phyloP scores from a whole-genome alignment of 1,140 invertebrate species.

The Drosophila eugracilis region DNA sequence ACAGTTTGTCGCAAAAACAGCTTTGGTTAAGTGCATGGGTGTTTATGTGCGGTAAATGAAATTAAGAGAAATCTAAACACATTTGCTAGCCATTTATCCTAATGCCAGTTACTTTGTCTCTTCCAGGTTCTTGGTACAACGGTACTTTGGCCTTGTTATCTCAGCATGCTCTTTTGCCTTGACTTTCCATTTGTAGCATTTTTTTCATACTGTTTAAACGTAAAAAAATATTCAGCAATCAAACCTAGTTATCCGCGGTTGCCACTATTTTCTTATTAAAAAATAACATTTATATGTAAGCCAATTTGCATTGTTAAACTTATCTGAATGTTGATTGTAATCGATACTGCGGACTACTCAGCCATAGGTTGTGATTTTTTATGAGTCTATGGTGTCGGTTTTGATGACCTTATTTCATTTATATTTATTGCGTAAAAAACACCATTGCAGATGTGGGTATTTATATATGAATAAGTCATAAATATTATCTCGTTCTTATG shows the following conservation, averaged over 20 bases:
- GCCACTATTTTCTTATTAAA: no score
- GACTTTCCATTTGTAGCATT: no score
- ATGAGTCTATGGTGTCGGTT: not conserved
- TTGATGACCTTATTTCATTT: not conserved
- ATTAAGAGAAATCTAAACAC: slow-evolving; percentile 51
- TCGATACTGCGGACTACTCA: not conserved
- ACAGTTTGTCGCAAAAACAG: slow-evolving; percentile 39
- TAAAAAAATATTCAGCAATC: no score
- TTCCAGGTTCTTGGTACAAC: not conserved
- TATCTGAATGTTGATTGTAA: not conserved
- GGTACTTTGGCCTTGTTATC: not conserved
- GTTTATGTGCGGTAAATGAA: slow-evolving; percentile 29
- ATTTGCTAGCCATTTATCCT: slow-evolving; percentile 37
- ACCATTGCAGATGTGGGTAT: not conserved
- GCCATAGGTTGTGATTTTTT: not conserved
- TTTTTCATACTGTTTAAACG: no score
- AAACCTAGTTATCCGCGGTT: no score
- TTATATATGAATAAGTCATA: not conserved
- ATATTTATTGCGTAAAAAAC: not conserved
- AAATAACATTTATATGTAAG: not conserved
- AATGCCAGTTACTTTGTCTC: slow-evolving; percentile 13
- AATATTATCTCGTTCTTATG: not conserved
- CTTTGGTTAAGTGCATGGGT: slow-evolving; percentile 25
- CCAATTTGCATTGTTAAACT: not conserved
- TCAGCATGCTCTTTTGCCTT: not conserved